Conservation (phyloP, 2,113 vertebrate species). For the Laterallus jamaicensis region DNA sequence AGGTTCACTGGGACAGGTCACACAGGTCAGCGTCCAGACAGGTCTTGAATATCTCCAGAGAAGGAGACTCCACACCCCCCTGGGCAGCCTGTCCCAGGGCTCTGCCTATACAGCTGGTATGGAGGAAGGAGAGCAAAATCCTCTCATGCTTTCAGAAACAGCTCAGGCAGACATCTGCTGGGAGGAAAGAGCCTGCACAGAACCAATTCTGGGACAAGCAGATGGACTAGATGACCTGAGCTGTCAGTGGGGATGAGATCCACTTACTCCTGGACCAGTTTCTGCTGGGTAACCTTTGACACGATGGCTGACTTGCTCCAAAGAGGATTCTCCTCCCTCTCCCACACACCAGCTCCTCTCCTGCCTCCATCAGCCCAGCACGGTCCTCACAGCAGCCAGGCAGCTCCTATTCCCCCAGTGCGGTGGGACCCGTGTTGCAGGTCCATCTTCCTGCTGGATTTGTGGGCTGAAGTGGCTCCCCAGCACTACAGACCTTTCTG, state of each 20-base stretch:
- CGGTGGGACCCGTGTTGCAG: not conserved
- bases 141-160: not conserved
- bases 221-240: not conserved
- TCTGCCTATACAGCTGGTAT: not conserved
- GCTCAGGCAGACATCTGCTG: not conserved
- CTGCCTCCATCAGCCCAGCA: not conserved
- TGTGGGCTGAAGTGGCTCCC: not conserved
- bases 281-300: not conserved
- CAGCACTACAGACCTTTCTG: accelerated
- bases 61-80: too few species aligned
- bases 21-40: too few species aligned
- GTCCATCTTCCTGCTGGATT: not conserved
- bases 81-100: too few species aligned
- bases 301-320: not conserved
- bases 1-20: too few species aligned
- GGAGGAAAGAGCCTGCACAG: accelerated
- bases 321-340: not conserved
- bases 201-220: not conserved
- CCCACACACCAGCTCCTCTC: accelerated
- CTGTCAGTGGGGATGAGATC: not conserved
- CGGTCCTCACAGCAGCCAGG: too few species aligned
- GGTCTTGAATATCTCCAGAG: too few species aligned
- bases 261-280: not conserved
- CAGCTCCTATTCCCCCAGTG: not conserved
- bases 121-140: not conserved